These are phyloP conservation scores for Acipenser oxyrinchus DNA, from an alignment of 2,797 vertebrate species.

Conservation along the genomic window DNA sequence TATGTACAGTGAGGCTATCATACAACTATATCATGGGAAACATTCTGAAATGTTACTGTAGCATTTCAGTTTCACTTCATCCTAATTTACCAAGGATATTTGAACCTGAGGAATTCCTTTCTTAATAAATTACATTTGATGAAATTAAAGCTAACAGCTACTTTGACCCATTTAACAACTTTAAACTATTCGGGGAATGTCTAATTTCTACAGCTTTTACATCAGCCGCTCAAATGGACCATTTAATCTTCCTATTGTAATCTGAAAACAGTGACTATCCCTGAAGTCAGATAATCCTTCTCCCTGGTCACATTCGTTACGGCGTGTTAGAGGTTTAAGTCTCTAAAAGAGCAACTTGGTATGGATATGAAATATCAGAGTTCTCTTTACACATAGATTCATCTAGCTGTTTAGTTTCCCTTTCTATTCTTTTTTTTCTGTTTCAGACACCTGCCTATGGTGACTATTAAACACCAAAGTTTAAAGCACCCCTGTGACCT, in stretches of 20 bases:
- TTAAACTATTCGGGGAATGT: constrained; percentile 24
- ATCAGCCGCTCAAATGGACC: constrained; percentile 11
- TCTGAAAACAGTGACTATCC: background rate
- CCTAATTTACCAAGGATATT: constrained; percentile 6
- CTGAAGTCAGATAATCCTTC: background rate
- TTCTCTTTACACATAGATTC: too few relatives aligned
- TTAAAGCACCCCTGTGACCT: too few relatives aligned
- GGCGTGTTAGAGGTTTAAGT: background rate
- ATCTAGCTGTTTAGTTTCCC: too few relatives aligned
- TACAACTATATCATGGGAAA: background rate
- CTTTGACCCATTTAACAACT: constrained; percentile 15
- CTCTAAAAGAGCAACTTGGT: too few relatives aligned
- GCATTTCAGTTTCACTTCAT: background rate
- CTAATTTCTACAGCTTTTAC: constrained; percentile 6
- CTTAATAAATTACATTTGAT: constrained; percentile 20
- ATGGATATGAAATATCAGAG: too few relatives aligned
- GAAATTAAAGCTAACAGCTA: constrained; percentile 16
- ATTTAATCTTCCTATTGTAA: constrained; percentile 4
- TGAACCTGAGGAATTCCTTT: constrained; percentile 11
- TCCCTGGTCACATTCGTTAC: background rate
- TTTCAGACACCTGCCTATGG: too few relatives aligned
- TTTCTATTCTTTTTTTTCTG: too few relatives aligned
- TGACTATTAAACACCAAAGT: too few relatives aligned
- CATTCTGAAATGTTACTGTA: background rate
- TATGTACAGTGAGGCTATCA: too few relatives aligned